phyloP scores from a whole-genome alignment of 2,113 vertebrate species.

The Campylomormyrus numenius region DNA sequence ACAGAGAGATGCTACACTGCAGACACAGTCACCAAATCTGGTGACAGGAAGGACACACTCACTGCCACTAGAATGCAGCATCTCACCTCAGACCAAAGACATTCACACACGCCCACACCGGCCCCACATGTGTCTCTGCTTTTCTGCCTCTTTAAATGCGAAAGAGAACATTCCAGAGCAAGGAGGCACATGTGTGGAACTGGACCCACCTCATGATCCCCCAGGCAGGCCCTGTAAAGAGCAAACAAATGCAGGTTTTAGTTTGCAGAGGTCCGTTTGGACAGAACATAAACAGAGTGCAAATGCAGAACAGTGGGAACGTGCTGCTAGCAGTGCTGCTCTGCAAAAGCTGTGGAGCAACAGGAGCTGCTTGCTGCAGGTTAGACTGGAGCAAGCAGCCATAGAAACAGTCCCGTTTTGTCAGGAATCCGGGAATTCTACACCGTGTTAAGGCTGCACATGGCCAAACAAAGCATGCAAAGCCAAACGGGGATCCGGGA shows the following conservation, averaged over 20 bases:
- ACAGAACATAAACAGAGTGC: slow-evolving; percentile 1
- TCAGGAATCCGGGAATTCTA: neutral
- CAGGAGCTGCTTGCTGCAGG: neutral
- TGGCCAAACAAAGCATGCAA: neutral
- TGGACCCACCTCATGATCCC: slow-evolving; percentile 45
- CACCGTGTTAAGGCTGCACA: neutral
- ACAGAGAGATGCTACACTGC: neutral
- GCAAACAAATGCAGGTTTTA: slow-evolving; percentile 17
- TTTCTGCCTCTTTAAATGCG: neutral
- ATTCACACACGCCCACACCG: neutral
- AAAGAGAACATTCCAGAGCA: neutral
- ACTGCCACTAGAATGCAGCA: neutral
- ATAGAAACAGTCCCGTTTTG: neutral
- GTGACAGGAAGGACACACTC: neutral
- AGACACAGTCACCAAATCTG: neutral
- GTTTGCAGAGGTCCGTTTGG: neutral
- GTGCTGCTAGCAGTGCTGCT: neutral
- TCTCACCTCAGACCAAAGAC: neutral
- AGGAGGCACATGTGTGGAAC: neutral
- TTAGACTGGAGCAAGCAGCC: neutral
- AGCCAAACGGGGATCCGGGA: neutral
- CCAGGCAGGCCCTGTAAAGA: slow-evolving; percentile 44
- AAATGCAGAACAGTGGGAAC: neutral
- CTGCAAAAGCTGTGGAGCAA: neutral
- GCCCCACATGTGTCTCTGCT: neutral